Conservation (phyloP, 1,140 invertebrate genomes). For the Bactericera cockerelli region DNA sequence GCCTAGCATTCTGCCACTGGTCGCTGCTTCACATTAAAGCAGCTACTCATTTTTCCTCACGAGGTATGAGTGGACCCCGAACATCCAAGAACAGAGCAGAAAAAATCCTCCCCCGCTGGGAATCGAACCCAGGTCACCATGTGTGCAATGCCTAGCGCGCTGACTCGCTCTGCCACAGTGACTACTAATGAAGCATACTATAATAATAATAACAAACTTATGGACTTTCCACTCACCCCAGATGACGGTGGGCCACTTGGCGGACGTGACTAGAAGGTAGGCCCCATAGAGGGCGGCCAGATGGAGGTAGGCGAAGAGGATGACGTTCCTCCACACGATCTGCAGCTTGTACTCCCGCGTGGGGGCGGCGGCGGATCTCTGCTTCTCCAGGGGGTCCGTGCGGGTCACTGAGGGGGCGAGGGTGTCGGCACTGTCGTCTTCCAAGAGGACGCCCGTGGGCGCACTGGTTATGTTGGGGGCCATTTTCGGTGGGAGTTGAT, state of each 20-base stretch:
- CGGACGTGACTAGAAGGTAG: slow-evolving; percentile 60
- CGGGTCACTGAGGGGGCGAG: slow-evolving; percentile 12
- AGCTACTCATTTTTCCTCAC: no score
- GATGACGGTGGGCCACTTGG: slow-evolving; percentile 54
- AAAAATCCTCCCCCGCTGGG: no score
- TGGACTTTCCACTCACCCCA: slow-evolving; percentile 70
- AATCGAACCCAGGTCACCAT: no score
- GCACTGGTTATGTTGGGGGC: slow-evolving; percentile 40
- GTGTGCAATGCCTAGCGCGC: no score
- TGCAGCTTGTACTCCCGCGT: slow-evolving; percentile 28
- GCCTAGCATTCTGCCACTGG: no score
- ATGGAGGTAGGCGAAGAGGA: slow-evolving; percentile 73
- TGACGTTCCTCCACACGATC: slow-evolving; percentile 87
- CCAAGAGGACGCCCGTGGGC: slow-evolving; percentile 45
- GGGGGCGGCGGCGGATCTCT: slow-evolving; percentile 24
- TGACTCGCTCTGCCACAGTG: no score
- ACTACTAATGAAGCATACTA: no score
- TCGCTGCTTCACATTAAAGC: no score
- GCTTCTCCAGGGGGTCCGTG: slow-evolving; percentile 28
- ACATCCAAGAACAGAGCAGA: no score
- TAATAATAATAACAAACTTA: no score
- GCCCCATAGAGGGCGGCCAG: slow-evolving; percentile 67
- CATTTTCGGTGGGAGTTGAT: no score
- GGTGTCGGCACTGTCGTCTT: slow-evolving; percentile 32
- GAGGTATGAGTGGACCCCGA: no score